Evolutionary conservation across 1,140 invertebrate genomes (phyloP).

Genomic region (Cotesia typhae): DNA sequence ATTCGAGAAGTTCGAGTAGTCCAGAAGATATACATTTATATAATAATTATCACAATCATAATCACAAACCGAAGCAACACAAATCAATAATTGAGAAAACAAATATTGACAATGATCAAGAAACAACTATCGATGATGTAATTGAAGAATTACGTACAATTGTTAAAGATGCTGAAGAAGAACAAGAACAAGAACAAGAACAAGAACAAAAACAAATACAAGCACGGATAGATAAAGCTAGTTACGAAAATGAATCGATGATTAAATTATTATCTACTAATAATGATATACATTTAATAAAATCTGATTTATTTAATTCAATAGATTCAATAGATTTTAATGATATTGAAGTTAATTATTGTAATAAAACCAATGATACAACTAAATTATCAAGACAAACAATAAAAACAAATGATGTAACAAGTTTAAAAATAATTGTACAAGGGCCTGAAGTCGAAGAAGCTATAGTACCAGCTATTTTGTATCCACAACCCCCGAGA

Average conservation of each 20-base stretch:
- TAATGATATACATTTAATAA: not conserved
- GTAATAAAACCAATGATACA: not conserved
- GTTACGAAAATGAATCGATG: not conserved
- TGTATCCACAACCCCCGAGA: conserved; percentile 72
- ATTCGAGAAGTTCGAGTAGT: conserved; percentile 77
- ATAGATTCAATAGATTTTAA: conserved; percentile 6
- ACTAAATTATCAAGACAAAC: not conserved
- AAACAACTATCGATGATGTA: conserved; percentile 87
- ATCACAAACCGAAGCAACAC: no score
- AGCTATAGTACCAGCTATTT: conserved; percentile 71
- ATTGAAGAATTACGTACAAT: conserved; percentile 86
- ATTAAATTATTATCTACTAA: conserved; percentile 2
- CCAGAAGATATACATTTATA: conserved; percentile 66
- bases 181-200: conserved; percentile 45
- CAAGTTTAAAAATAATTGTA: conserved; percentile 61
- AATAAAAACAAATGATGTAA: conserved; percentile 41
- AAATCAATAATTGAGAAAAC: conserved; percentile 42
- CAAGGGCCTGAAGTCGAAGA: conserved; percentile 65
- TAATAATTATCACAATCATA: conserved; percentile 14
- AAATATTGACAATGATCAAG: conserved; percentile 73
- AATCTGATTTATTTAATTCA: conserved; percentile 1
- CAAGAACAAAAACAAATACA: no score
- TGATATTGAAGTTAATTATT: not conserved
- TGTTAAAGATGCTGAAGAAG: conserved; percentile 83
- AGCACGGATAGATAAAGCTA: conserved; percentile 18